Conservation (phyloP, 2,113 vertebrate species). For the Corythaixoides concolor region DNA sequence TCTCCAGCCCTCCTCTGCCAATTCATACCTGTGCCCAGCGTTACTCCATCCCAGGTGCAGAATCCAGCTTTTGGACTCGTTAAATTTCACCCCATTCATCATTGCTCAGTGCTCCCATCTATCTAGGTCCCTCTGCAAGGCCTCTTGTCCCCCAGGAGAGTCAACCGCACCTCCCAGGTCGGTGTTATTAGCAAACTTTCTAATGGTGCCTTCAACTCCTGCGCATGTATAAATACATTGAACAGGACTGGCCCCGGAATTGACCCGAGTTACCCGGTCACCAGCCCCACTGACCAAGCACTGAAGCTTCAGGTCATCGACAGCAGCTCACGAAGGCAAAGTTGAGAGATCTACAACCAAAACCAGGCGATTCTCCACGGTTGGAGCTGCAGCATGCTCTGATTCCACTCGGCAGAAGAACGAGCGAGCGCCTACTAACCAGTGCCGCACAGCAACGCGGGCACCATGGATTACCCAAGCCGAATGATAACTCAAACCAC, state of each 20-base stretch:
- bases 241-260: not conserved
- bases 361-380: not conserved
- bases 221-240: not conserved
- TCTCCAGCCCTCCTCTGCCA: not conserved
- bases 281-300: not conserved
- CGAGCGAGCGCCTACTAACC: not conserved
- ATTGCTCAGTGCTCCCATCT: not conserved
- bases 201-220: not conserved
- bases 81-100: not conserved
- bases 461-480: not conserved
- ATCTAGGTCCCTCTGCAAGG: not conserved
- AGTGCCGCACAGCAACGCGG: not conserved
- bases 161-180: not conserved
- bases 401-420: not conserved
- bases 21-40: fast-evolving
- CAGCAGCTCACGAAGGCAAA: not conserved
- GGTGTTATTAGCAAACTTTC: not conserved
- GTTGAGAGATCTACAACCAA: not conserved
- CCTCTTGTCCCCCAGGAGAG: not conserved
- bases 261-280: fast-evolving
- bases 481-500: not conserved
- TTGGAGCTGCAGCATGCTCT: not conserved
- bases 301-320: not conserved
- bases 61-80: not conserved
- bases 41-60: not conserved